Evolutionary conservation across 2,797 vertebrate genomes (phyloP), one percentile per base, ranked within the genome.

Genomic region (Pteronotus mesoamericanus): DNA sequence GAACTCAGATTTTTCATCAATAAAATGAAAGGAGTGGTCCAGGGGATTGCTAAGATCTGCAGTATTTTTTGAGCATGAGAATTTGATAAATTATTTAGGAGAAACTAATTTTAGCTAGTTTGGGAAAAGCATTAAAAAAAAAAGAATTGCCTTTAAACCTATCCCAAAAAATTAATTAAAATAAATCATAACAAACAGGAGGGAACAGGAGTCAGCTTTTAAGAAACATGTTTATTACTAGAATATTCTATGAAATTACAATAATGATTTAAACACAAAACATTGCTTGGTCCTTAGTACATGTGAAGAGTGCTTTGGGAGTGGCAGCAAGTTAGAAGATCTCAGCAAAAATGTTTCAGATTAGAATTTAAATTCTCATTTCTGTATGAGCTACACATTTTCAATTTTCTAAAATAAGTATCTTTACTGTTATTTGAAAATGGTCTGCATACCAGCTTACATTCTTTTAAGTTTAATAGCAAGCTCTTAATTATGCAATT

Each of bases 161-260:
- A 39, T 61, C 16, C 72, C 64, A 19, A 92, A 94, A 6, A 75
- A 61, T 95, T 89, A 69, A 91, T 86, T 68, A 29, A 95, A 89
- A 94, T 55, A 1, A 44, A 84, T 82, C 4, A 61, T 68, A 89
- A 79, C 6, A 79, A 48, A 18, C 15, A 55, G 9, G 32, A 6
- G 9, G 6, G n/a, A 59, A 64, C 37, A 61, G 48, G 59, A 80
- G 9, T 79, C 14, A 89, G n/a, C 32, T 69, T 94, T 85, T 53
- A 92, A 68, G 66, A 2, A 68, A 77, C 39, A 82, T 34, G 7
- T 89, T 94, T 84, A 34, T 8, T 79, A 16, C 6, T 29, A 94
- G 9, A 88, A 89, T 77, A 82, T 37, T 85, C 3, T 82, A 88
- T 75, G 88, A 85, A 71, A 59, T 57, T 9, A 51, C 0, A 1